phyloP scores from a whole-genome alignment of 2,888 invertebrate species.

The Caenorhabditis sp. region DNA sequence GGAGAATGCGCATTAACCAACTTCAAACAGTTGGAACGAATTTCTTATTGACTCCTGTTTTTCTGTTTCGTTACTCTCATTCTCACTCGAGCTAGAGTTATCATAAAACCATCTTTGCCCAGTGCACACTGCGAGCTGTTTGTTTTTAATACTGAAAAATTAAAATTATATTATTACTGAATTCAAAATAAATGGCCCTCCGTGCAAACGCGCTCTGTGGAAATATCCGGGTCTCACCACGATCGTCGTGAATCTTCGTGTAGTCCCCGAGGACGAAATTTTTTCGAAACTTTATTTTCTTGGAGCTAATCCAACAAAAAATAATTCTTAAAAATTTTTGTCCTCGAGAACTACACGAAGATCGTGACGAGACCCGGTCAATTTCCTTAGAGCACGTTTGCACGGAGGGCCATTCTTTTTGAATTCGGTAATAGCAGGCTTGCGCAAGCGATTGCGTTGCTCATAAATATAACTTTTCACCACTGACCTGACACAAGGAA shows the following conservation, averaged over 20 bases:
- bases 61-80: slow-evolving; percentile 10
- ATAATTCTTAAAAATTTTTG: too few species aligned
- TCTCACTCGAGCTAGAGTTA: slow-evolving; percentile 1
- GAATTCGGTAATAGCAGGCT: background rate
- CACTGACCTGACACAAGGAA: slow-evolving; percentile 52
- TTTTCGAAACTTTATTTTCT: too few species aligned
- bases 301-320: too few species aligned
- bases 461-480: too few species aligned
- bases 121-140: slow-evolving; percentile 23
- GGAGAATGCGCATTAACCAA: slow-evolving; percentile 22
- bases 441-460: background rate
- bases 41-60: slow-evolving; percentile 22
- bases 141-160: slow-evolving; percentile 10
- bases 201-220: too few species aligned
- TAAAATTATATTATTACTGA: background rate
- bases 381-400: too few species aligned
- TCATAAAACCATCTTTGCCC: slow-evolving; percentile 46
- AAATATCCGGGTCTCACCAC: too few species aligned
- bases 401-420: too few species aligned
- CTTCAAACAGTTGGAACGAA: slow-evolving; percentile 48
- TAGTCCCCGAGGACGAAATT: too few species aligned
- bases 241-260: too few species aligned
- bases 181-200: background rate
- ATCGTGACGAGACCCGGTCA: too few species aligned
- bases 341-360: too few species aligned